Evolutionary conservation across 2,113 vertebrate genomes (phyloP).

Genomic region (Amphilophus citrinellus): DNA sequence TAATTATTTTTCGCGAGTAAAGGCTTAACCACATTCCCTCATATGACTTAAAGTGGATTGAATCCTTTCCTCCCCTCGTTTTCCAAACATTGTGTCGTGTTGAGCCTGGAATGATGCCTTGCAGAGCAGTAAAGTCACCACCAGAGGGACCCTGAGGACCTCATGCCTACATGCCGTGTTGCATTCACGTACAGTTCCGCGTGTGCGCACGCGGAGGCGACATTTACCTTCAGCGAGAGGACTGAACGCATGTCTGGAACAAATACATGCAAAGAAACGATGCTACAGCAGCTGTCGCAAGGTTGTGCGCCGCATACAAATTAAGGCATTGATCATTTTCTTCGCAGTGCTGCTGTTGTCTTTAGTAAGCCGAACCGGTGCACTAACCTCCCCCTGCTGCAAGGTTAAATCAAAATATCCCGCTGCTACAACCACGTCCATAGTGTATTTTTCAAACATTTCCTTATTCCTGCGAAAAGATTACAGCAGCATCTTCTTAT

Average conservation of each 20-base stretch:
- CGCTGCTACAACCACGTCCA: background rate
- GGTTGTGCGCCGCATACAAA: constrained; percentile 74
- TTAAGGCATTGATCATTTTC: constrained; percentile 65
- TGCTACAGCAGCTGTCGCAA: constrained; percentile 77
- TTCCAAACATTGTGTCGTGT: background rate
- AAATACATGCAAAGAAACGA: constrained; percentile 59
- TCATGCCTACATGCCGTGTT: accelerated
- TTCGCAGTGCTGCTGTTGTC: constrained; percentile 34
- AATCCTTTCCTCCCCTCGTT: background rate
- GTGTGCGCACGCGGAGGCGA: constrained; percentile 43
- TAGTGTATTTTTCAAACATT: background rate
- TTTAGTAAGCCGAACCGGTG: constrained; percentile 43
- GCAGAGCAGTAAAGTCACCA: background rate
- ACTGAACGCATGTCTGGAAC: constrained; percentile 29
- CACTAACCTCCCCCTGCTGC: constrained; percentile 45
- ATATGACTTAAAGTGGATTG: background rate
- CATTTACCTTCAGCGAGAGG: constrained; percentile 32
- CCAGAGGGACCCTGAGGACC: constrained; percentile 36
- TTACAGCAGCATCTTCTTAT: background rate
- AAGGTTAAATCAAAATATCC: background rate
- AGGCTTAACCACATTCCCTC: background rate
- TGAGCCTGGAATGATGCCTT: background rate
- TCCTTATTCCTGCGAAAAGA: background rate
- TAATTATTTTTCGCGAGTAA: background rate
- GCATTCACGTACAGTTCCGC: background rate